Base-by-base conservation (phyloP, 2,113 vertebrate genomes). In the Centropus unirufus region DNA sequence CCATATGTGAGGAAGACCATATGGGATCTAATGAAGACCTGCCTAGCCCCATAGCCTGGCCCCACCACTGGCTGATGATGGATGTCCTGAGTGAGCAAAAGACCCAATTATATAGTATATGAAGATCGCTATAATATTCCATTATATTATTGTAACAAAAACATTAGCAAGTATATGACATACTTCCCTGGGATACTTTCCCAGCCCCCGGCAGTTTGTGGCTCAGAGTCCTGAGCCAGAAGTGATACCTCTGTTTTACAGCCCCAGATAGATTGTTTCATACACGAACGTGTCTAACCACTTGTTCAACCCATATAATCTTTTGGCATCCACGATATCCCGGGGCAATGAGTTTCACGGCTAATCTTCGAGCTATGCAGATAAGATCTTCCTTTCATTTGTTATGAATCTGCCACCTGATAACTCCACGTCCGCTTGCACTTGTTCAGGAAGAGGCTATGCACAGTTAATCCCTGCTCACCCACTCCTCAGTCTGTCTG, bases 301-400 rank as follows among this genome's bases (percentile, higher is more conserved):
- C 49, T 85, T 90, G 78, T 85, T 73, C 90, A 82, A 73, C 36
- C 27, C 54, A 29, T 54, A 73, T 54, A 63, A 87, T 94, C 61
- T 76, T 94, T 40, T 58, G 74, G 40, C 44, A 90, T 68, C 78
- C 78, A 27, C 0, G 1, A 49, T 85, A 84, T 76, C 81, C 82
- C 0, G 2, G 62, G 66, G 54, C 84, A 57, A 62, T 62, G 54
- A 76, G 58, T 72, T 95, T 83, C 70, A 58, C 1, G 34, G 81
- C 70, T 95, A 75, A 93, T 91, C 74, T 87, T 62, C 54, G 66
- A 91, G 78, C 49, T 79, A 62, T 87, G 92, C 49, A 95, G 84
- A 93, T 73, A 79, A 93, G 58, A 79, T 79, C 78, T 94, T 85
- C 70, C 52, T 70, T 81, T 70, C 14, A 18, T 84, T 89, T 91